Percentiles rank a stretch among this genome's conserved stretches.
Conservation (phyloP, 1,140 invertebrate species). For the Achatina immaculata region DNA sequence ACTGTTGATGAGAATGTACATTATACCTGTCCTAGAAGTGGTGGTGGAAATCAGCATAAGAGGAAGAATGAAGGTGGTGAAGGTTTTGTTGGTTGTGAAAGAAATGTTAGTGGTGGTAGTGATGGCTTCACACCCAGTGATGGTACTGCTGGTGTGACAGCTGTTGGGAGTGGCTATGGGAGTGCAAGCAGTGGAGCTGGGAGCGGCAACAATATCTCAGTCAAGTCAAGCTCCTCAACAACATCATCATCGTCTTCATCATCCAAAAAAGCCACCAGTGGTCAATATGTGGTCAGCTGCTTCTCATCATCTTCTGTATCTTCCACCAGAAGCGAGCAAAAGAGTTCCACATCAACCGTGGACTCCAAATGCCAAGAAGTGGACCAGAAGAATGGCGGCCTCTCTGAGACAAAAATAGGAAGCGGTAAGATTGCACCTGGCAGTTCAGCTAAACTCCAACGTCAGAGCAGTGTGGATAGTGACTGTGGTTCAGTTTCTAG, state of each 20-base stretch:
- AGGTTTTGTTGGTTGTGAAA: neutral
- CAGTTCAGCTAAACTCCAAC: neutral
- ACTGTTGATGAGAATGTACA: neutral
- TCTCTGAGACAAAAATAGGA: neutral
- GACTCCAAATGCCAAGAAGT: constrained; percentile 15
- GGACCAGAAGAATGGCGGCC: neutral
- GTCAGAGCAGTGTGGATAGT: constrained; percentile 16
- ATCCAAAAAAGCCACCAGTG: constrained; percentile 19
- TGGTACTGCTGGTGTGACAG: neutral
- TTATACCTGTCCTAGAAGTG: neutral
- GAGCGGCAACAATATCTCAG: neutral
- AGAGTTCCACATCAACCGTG: constrained; percentile 44
- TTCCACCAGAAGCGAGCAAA: constrained; percentile 28
- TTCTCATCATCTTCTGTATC: constrained; percentile 29
- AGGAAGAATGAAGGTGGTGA: neutral
- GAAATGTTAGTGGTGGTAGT: constrained; percentile 15
- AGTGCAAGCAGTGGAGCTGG: neutral
- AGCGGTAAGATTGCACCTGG: neutral
- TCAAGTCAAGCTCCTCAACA: neutral
- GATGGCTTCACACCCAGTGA: constrained; percentile 13
- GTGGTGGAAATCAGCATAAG: neutral
- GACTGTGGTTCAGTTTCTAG: neutral
- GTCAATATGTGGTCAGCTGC: constrained; percentile 30
- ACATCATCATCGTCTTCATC: constrained; percentile 33
- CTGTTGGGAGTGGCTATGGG: neutral